Conservation (phyloP, 2,113 vertebrate species). For the Myxocyprinus asiaticus region DNA sequence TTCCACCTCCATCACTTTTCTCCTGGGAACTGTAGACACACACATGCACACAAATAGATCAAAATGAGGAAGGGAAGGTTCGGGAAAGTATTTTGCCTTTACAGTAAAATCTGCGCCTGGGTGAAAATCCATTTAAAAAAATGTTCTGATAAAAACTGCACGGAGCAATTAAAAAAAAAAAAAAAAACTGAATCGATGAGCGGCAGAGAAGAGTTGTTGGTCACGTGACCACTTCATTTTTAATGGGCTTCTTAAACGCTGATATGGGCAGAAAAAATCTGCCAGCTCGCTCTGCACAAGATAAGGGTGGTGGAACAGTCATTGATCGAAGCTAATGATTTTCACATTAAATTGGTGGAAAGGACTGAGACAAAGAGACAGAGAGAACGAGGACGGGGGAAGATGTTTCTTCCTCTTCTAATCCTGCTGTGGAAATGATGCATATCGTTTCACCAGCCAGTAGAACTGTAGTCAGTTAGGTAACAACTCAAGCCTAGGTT, state of each 20-base stretch:
- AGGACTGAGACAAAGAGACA: conserved; percentile 28
- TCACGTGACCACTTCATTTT: conserved; percentile 27
- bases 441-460: background rate
- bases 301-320: conserved; percentile 16
- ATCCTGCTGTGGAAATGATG: conserved; percentile 12
- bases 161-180: conserved; percentile 2
- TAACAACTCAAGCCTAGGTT: background rate
- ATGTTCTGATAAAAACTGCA: conserved; percentile 10
- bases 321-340: conserved; percentile 39
- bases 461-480: background rate
- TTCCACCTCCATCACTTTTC: conserved; percentile 15
- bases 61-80: conserved; percentile 26
- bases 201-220: background rate
- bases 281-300: background rate
- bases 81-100: conserved; percentile 20
- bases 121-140: conserved; percentile 13
- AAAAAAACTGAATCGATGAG: conserved; percentile 28
- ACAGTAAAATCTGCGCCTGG: conserved; percentile 32
- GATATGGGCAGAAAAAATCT: conserved; percentile 24
- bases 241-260: conserved; percentile 32
- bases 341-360: conserved; percentile 39
- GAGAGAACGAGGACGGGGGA: background rate
- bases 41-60: conserved; percentile 14
- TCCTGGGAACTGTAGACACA: conserved; percentile 24
- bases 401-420: conserved; percentile 8